Base-by-base conservation (phyloP, 2,113 vertebrate species). In the Bubo scandiacus region DNA sequence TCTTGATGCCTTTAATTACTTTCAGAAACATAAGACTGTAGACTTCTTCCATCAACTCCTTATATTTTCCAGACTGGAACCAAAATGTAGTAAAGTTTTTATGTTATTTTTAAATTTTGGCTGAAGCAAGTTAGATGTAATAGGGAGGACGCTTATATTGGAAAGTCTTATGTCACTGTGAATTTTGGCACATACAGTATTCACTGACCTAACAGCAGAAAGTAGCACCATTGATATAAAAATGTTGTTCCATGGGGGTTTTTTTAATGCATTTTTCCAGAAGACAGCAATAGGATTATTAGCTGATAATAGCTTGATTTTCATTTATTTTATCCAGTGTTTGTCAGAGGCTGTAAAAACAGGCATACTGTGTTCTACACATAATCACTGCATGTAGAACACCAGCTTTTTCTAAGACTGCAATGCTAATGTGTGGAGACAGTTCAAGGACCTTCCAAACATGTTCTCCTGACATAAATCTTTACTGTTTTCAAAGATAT, bases 141-240 rank as follows among this genome's bases (percentile, higher is more conserved):
- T 86, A 93, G 92, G 96, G 94, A 97, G 93, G 95, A 96, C 86
- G 1, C 67, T 49, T 40, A 63, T 43, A 90, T n/a, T 97, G 97
- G 98, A 98, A 98, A 98, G 65, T 98, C 94, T 97, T 97, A 96
- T 78, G 94, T 98, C 97, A 98, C 95, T 67, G 59, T 90, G 77
- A 97, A 97, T 97, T 88, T 95, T 98, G 97, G 98, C 96, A 93
- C 55, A 22, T 26, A 63, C 13, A 45, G 54, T 36, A 77, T 83
- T 62, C 65, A 81, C 77, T 97, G 95, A 96, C 80, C 93, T 97
- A 95, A 70, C 61, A 94, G 88, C 75, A 96, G 90, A 96, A 94
- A 94, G 91, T 66, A 98, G 87, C 57, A 83, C 59, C 79, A 62
- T 9, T 88, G 88, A 97, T 67, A 97, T 91, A 14, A 95, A 97